Percentiles rank a stretch among this genome's conserved stretches.
These are phyloP conservation scores for Notodonta dromedarius DNA, from an alignment of 2,888 invertebrate species.

Conservation along the genomic window DNA sequence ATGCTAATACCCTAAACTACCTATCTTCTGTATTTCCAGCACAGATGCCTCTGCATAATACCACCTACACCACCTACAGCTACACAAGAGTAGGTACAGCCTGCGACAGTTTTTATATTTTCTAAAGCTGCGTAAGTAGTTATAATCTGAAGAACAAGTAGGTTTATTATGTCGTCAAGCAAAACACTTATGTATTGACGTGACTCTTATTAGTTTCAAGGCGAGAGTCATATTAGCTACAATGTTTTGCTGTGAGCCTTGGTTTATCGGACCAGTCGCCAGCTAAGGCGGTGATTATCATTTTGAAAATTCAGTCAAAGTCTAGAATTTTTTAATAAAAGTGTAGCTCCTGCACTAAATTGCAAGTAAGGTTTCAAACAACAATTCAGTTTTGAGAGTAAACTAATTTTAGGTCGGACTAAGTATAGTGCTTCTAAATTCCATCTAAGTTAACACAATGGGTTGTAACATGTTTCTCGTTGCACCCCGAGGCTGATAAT, in stretches of 20 bases:
- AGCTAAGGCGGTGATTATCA: conserved; percentile 5
- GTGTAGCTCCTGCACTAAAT: background rate
- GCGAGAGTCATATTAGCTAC: background rate
- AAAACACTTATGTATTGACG: conserved; percentile 10
- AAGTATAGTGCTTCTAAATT: background rate
- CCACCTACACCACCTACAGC: no score
- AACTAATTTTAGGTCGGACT: background rate
- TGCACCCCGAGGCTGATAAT: conserved; percentile 5
- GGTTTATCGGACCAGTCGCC: conserved; percentile 11
- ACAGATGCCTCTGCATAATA: no score
- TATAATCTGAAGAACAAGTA: no score
- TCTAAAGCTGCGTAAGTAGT: no score
- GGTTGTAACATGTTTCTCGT: background rate
- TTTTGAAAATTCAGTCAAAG: no score
- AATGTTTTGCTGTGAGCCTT: conserved; percentile 19
- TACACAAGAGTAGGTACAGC: no score
- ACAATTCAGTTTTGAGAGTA: background rate
- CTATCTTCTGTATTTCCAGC: no score
- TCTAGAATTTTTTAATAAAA: no score
- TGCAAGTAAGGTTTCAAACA: background rate
- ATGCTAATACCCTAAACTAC: no score
- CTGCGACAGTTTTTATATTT: no score
- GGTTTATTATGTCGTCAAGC: no score
- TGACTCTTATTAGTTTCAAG: conserved; percentile 15
- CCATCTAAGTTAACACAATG: conserved; percentile 6